Conservation (phyloP, 37 sponge, comb jelly and placozoan species). For the Diacarnus erythraeanus region DNA sequence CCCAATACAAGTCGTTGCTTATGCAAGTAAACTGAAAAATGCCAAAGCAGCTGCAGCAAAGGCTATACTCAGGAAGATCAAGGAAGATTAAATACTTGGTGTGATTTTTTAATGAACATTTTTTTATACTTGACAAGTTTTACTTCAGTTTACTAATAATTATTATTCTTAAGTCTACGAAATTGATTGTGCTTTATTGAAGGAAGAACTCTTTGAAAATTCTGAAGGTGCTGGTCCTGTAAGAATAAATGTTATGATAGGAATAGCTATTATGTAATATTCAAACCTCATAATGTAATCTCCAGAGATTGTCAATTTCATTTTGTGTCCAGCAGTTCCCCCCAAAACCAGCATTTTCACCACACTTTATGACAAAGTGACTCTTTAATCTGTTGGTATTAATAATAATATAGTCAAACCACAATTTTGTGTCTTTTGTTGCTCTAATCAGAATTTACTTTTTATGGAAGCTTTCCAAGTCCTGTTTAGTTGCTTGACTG, state of each 20-base stretch:
- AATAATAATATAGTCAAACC: background rate
- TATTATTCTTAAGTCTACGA: background rate
- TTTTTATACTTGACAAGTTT: too few species aligned
- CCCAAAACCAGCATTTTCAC: constrained; percentile 41
- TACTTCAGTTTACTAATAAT: too few species aligned
- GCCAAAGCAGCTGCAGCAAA: constrained; percentile 54
- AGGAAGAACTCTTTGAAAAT: constrained; percentile 33
- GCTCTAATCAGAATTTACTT: constrained; percentile 24
- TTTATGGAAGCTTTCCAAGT: constrained; percentile 18
- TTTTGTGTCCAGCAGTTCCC: constrained; percentile 51
- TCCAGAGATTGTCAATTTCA: constrained; percentile 62
- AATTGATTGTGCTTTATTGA: background rate
- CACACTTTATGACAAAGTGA: background rate
- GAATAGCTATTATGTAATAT: background rate
- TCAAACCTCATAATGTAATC: constrained; percentile 51
- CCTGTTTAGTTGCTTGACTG: background rate
- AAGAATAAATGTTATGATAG: background rate
- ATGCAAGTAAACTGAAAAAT: constrained; percentile 22
- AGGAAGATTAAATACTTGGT: background rate
- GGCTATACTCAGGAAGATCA: constrained; percentile 22
- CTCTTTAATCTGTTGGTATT: constrained; percentile 19
- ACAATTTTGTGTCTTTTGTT: background rate
- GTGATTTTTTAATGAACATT: background rate
- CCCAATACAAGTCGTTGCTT: constrained; percentile 16
- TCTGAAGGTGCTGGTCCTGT: constrained; percentile 26